Evolutionary conservation across 2,888 invertebrate species (phyloP).

Genomic region (Scaptomyza cyrtandrae): DNA sequence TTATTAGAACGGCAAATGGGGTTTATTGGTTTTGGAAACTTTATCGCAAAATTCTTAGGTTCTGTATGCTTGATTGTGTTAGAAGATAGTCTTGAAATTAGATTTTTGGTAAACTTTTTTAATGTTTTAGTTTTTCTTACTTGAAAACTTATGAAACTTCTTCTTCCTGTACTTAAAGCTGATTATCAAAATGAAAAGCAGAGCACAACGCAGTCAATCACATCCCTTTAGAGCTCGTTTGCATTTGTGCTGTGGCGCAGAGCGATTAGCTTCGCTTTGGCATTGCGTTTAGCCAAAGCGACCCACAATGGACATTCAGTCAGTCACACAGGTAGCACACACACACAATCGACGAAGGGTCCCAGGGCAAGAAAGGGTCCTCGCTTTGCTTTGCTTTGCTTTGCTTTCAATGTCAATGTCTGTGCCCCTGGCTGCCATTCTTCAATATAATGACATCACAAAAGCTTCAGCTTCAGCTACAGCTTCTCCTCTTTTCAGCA

Average conservation of each 20-base stretch:
- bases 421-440: constrained; percentile 76
- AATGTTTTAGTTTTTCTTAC: too few relatives aligned
- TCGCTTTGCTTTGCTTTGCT: constrained; percentile 25
- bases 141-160: too few relatives aligned
- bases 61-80: too few relatives aligned
- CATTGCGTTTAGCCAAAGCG: constrained; percentile 63
- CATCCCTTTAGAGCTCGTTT: constrained; percentile 33
- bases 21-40: background rate
- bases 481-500: constrained; percentile 54
- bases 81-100: too few relatives aligned
- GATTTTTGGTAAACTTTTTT: too few relatives aligned
- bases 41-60: background rate
- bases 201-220: background rate
- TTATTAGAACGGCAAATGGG: background rate
- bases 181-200: background rate
- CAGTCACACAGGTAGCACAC: constrained; percentile 57
- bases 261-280: constrained; percentile 80
- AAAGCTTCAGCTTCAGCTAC: constrained; percentile 71
- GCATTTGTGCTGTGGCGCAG: constrained; percentile 67
- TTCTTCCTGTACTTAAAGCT: too few relatives aligned
- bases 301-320: constrained; percentile 75
- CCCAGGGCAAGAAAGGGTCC: constrained; percentile 23
- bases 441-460: constrained; percentile 84
- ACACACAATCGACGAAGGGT: constrained; percentile 1
- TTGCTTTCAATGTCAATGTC: constrained; percentile 76